Conservation (phyloP, 2,888 invertebrate species). For the Aspidapion aeneum region DNA sequence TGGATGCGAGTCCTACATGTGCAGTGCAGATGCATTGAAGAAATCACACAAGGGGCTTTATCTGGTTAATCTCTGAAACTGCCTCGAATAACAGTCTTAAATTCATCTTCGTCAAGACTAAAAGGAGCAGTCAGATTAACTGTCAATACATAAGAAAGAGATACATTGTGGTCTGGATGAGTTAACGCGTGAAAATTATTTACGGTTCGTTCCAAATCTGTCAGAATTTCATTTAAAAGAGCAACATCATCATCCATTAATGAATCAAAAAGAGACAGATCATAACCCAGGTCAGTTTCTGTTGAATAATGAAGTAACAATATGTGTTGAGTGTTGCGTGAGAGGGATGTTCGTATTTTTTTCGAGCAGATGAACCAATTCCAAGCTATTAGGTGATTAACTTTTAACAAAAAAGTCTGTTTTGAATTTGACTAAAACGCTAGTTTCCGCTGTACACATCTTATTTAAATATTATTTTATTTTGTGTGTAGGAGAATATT, state of each 20-base stretch:
- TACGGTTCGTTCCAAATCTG: neutral
- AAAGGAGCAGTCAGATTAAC: neutral
- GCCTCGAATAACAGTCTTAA: too few species aligned
- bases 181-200: neutral
- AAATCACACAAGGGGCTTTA: neutral
- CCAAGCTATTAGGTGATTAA: constrained; percentile 12
- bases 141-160: neutral
- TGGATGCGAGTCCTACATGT: neutral
- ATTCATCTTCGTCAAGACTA: neutral
- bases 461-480: neutral
- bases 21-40: neutral
- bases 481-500: too few species aligned
- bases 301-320: neutral
- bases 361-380: constrained; percentile 10
- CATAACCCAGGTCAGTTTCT: neutral
- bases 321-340: neutral
- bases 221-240: neutral
- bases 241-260: neutral
- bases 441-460: neutral
- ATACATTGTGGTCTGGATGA: neutral
- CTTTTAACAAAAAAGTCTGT: constrained; percentile 6
- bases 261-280: neutral
- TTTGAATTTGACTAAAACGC: neutral
- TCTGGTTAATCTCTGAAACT: too few species aligned
- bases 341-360: neutral